These are phyloP conservation scores for Eilema depressum DNA, from an alignment of 2,888 invertebrate genomes.

Conservation along the genomic window DNA sequence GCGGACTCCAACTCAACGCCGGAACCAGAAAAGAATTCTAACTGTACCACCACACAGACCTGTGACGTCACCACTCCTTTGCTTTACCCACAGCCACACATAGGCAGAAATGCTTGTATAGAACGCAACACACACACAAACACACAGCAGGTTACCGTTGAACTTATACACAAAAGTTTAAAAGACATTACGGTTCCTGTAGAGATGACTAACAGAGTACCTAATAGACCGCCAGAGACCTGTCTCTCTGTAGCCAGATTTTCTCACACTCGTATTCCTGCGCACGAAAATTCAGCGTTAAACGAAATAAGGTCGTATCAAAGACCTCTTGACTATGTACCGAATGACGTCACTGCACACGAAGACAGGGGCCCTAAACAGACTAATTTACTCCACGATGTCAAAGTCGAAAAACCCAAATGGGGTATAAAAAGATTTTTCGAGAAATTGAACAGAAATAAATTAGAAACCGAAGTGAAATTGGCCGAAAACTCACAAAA, in stretches of 20 bases:
- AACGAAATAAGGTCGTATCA: conserved; percentile 78
- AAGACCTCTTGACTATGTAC: conserved; percentile 88
- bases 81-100: conserved; percentile 90
- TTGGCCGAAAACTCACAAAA: conserved; percentile 69
- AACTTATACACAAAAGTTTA: conserved; percentile 88
- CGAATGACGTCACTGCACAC: conserved; percentile 89
- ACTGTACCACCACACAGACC: conserved; percentile 59
- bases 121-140: conserved; percentile 88
- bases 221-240: conserved; percentile 65
- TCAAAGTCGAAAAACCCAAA: conserved; percentile 73
- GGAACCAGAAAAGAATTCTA: conserved; percentile 76
- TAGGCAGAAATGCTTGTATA: conserved; percentile 95
- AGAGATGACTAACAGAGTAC: conserved; percentile 51
- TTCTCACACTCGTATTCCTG: conserved; percentile 52
- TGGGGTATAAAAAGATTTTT: conserved; percentile 81
- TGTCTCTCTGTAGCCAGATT: conserved; percentile 75
- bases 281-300: conserved; percentile 66
- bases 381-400: conserved; percentile 76
- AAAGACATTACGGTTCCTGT: conserved; percentile 81
- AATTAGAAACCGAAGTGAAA: conserved; percentile 87
- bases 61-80: conserved; percentile 85
- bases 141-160: conserved; percentile 84
- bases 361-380: conserved; percentile 76
- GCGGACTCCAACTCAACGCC: conserved; percentile 53
- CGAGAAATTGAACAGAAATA: conserved; percentile 70